Conservation (phyloP, 2,113 vertebrate species). For the Lepidiolamprologus cunningtoni region DNA sequence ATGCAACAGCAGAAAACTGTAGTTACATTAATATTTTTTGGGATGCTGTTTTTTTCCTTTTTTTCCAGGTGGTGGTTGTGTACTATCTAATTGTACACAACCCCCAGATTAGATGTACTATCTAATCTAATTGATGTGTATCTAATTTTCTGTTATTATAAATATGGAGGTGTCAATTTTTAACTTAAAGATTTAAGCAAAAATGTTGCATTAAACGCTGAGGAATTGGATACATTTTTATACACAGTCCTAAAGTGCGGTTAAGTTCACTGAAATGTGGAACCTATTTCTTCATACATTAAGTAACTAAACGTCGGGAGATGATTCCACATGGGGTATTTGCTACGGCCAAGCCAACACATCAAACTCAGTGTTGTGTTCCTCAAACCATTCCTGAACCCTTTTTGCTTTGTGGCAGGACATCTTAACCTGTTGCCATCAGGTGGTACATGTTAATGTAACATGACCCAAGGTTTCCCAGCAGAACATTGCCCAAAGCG, state of each 20-base stretch:
- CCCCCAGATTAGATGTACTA: not conserved
- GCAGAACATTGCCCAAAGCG: not conserved
- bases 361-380: not conserved
- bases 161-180: not conserved
- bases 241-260: not conserved
- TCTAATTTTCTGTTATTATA: not conserved
- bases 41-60: not conserved
- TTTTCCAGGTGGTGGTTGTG: not conserved
- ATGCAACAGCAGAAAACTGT: not conserved
- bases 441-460: not conserved
- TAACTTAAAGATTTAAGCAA: not conserved
- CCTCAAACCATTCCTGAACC: not conserved
- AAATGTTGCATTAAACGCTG: not conserved
- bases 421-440: not conserved
- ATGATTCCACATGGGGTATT: not conserved
- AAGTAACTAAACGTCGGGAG: not conserved
- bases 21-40: not conserved
- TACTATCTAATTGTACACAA: not conserved
- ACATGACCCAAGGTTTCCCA: not conserved
- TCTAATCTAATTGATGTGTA: not conserved
- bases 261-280: not conserved
- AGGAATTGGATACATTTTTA: not conserved
- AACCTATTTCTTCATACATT: not conserved
- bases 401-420: not conserved
- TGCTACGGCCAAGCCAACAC: not conserved